Base-by-base conservation (phyloP, 2,888 invertebrate species). In the Aromia moschata region DNA sequence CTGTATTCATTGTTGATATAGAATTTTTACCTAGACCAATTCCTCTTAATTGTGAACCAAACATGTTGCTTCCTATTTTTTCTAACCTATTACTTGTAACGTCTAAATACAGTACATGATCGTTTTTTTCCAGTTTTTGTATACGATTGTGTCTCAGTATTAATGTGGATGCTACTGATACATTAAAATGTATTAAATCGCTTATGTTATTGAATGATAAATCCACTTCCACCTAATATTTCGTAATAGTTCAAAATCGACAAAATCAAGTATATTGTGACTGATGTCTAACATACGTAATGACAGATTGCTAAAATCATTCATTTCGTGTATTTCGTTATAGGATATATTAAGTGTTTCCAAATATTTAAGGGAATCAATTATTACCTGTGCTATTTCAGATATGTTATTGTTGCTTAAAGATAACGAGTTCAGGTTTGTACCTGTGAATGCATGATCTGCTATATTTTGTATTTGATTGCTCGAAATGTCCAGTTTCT, bases 391-490 rank as follows among this genome's bases (percentile, higher is more conserved):
- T 20, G 2, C 11, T 14, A 45, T 10, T 1, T 17, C 2, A 3
- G 40, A 55, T 44, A 57, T 20, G 20, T 31, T 36, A 20, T 57
- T 57, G 12, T 30, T 18, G 15, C 14, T 37, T 20, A 57, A 44
- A 16, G 14, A 5, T 25, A 57, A 36, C n/a, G 37, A 10, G 12
- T 10, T 20, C 10, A 57, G 7, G 0, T n/a, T 20, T 9, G 18
- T 14, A 2, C 57, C 51, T 5, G 9, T 17, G 43, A 57, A 57
- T 37, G 57, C 57, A n/a, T 57, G 36, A 16, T 51, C 25, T 20
- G 33, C 10, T 12, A 57, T 16, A 9, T 14, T 16, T 43, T 25
- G 14, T 33, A 57, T 57, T 16, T 14, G 14, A 14, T 57, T 57
- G 9, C 31, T 16, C 3, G 57, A 51, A 1, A 57, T 20, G 30